These are phyloP conservation scores for Pseudomugil tenellus DNA, from an alignment of 2,797 vertebrate species.

Conservation along the genomic window DNA sequence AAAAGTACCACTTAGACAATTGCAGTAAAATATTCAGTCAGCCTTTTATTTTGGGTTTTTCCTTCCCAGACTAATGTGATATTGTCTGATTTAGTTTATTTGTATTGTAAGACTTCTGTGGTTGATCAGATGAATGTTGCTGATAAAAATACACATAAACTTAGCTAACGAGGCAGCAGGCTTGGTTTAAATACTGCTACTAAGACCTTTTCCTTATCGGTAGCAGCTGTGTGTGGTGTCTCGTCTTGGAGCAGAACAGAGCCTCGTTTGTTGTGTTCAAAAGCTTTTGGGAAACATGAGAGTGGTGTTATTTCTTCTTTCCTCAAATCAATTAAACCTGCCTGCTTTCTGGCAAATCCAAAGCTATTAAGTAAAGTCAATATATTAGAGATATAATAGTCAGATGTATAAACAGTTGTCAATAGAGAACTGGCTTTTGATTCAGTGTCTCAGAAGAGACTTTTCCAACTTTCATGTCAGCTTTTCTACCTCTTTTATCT, in stretches of 20 bases:
- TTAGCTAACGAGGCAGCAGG: not conserved
- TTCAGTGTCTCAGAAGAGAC: not conserved
- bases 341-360: not conserved
- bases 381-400: conserved; percentile 1
- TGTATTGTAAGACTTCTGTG: not conserved
- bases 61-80: not conserved
- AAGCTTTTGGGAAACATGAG: conserved; percentile 3
- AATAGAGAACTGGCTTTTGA: not conserved
- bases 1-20: not conserved
- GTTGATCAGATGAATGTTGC: not conserved
- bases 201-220: not conserved
- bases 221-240: not conserved
- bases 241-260: conserved; percentile 17
- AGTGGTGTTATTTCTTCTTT: conserved; percentile 4
- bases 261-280: conserved; percentile 21
- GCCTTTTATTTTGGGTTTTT: not conserved
- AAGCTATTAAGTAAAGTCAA: conserved; percentile 1
- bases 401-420: not conserved
- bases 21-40: not conserved
- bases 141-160: not conserved
- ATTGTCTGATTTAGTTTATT: not conserved
- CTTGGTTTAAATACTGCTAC: conserved; percentile 7
- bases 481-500: not conserved
- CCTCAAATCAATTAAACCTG: conserved; percentile 11
- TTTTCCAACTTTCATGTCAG: not conserved